Evolutionary conservation across 2,113 vertebrate genomes (phyloP), one percentile per base, ranked within the genome.

Genomic region (Phalacrocorax carbo): DNA sequence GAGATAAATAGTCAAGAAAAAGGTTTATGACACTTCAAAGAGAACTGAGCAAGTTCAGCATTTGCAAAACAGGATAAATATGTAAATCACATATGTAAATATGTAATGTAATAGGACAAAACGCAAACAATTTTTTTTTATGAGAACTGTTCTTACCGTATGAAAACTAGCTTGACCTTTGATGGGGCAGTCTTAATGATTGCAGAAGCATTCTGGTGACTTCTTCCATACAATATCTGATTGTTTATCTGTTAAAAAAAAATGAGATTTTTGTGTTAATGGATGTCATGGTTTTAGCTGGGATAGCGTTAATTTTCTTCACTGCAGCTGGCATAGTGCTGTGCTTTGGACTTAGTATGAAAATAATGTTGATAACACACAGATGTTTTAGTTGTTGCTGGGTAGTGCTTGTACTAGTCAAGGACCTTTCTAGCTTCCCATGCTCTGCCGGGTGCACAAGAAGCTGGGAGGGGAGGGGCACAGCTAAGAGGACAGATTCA

Each of bases 131-230:
- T 65, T 54, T 29, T 48, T 42, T 87, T 46, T 22, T n/a, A 82
- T 22, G 38, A 88, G 62, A 93, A 72, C n/a, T 30, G 19, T 13
- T 73, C 98, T 98, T 98, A 99, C 99, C 99, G 98, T 98, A 99
- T 99, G 91, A 99, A 98, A 97, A 99, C 98, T 42, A 99, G 97
- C 83, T 99, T 99, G 97, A 99, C 99, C 89, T 98, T 99, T 77
- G 98, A 95, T 13, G 99, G 96, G 15, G 99, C 98, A 18, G 98
- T 99, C 98, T 99, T 99, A 86, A 99, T 99, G 97, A 99, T 98
- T 93, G 99, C 99, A 16, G 99, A 99, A 36, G 99, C 99, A 49
- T 99, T 99, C 97, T 99, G 99, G 92, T 99, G 99, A 94, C 99
- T 99, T 97, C 99, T 99, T 93, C 99, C 99, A 93, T 99, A 99